phyloP scores from a whole-genome alignment of 2,113 vertebrate genomes.

The Grus americana region DNA sequence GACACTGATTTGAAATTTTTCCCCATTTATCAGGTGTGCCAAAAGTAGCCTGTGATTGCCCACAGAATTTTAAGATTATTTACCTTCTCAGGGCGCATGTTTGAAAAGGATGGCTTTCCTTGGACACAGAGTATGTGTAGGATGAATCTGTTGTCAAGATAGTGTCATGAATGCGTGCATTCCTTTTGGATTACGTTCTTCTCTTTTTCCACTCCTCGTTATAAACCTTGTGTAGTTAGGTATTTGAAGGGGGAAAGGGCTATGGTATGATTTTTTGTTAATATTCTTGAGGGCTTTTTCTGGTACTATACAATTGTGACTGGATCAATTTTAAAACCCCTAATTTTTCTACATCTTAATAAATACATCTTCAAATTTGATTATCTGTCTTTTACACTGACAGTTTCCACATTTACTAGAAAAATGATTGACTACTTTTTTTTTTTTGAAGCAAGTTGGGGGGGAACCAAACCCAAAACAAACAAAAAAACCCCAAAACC shows the following conservation, averaged over 20 bases:
- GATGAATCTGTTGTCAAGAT: neutral
- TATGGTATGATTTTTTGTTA: neutral
- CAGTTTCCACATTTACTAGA: neutral
- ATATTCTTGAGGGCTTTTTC: neutral
- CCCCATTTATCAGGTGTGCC: neutral
- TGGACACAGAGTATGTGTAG: neutral
- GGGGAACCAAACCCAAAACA: too few relatives aligned
- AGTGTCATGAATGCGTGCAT: neutral
- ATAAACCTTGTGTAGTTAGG: neutral
- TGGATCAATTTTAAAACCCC: rapidly evolving
- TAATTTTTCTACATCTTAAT: neutral
- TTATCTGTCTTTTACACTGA: neutral
- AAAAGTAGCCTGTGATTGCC: neutral
- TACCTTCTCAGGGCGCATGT: neutral
- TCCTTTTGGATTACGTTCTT: neutral
- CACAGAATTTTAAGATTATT: neutral
- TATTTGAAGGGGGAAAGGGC: neutral
- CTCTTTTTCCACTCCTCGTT: neutral
- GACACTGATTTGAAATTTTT: neutral
- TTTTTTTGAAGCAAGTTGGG: neutral
- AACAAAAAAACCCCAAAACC: too few relatives aligned
- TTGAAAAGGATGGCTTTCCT: neutral
- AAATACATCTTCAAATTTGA: neutral
- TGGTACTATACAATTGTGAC: neutral
- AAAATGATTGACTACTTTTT: neutral